A percentile compares a stretch with the other conserved stretches of the same genome.
These are phyloP conservation scores for Ephialtes manifestator DNA, from an alignment of 2,888 invertebrate genomes.

Conservation along the genomic window DNA sequence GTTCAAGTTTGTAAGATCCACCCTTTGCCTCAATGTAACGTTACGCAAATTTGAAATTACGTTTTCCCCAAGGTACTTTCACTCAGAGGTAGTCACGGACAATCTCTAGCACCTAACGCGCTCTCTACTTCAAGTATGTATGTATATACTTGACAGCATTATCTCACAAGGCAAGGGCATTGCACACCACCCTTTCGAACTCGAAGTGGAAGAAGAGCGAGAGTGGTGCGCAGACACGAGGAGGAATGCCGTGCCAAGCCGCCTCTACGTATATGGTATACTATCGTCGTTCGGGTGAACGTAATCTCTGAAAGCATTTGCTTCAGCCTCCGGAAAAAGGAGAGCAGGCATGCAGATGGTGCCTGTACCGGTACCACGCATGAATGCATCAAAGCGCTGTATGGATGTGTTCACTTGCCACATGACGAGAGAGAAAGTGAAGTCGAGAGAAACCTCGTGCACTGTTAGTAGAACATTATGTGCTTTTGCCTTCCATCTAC, in stretches of 20 bases:
- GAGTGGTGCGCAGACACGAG: slow-evolving; percentile 55
- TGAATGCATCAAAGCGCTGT: slow-evolving; percentile 62
- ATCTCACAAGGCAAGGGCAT: slow-evolving; percentile 35
- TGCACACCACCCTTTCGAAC: slow-evolving; percentile 31
- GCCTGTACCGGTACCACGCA: slow-evolving; percentile 56
- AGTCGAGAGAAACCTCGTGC: slow-evolving; percentile 33
- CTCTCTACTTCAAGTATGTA: neutral
- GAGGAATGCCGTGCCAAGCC: slow-evolving; percentile 33
- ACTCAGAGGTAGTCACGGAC: slow-evolving; percentile 26
- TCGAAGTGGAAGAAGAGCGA: slow-evolving; percentile 38
- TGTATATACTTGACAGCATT: slow-evolving; percentile 20
- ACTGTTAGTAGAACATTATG: slow-evolving; percentile 21
- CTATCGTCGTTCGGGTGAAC: slow-evolving; percentile 56
- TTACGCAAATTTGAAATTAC: slow-evolving; percentile 37
- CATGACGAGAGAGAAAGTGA: slow-evolving; percentile 40
- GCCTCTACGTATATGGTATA: slow-evolving; percentile 34
- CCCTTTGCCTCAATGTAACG: neutral
- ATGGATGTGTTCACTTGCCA: slow-evolving; percentile 52
- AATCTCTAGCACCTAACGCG: slow-evolving; percentile 25
- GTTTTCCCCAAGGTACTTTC: slow-evolving; percentile 37
- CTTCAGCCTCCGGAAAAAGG: slow-evolving; percentile 35
- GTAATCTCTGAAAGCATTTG: slow-evolving; percentile 67
- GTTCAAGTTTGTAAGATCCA: slow-evolving; percentile 1
- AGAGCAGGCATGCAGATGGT: slow-evolving; percentile 59
- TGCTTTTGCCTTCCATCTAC: neutral